Base-by-base conservation (phyloP, 2,888 invertebrate species). In the Isoperla grammatica region DNA sequence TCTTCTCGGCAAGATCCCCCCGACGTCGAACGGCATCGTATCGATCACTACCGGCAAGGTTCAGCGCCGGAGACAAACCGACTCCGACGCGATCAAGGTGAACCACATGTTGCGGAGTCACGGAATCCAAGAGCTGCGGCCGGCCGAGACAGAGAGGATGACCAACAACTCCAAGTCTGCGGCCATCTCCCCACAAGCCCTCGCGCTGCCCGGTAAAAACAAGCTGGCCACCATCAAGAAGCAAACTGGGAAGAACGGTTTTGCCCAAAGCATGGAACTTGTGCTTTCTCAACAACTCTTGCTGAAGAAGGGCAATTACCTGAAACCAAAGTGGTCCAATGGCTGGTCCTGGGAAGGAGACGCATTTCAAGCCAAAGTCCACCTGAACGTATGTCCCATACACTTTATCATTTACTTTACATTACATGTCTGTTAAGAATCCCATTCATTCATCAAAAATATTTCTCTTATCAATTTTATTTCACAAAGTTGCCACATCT, bases 301-400 rank as follows among this genome's bases (percentile, higher is more conserved):
- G 53, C 39, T 53, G 39, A 53, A 39, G 53, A 53, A 17, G 13
- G 53, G 17, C 2, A 4, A 15, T 12, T 37, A 13, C 19, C 12
- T 53, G 19, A 37, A 39, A 67, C 86, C 86, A 40, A 83, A 82
- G 68, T 93, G 91, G 91, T 91, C 90, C 71, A 94, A 95, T 72
- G 94, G 94, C 23, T 95, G 95, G 95, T 83, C 81, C 64, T 95
- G 93, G 90, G 88, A 89, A 71, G 94, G 94, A 50, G 86, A 90
- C 66, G 80, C 88, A 35, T 89, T 85, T 72, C 81, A 90, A 70
- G 86, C 88, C 65, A 87, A 87, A 79, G 88, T 95, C 68, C 93
- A 88, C 77, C 80, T 93, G 70, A 90, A 90, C 77, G 95, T 95
- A 77, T 85, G 86, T 81, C 35, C 19, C 35, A n/a, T 22, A 19